Evolutionary conservation across 2,797 vertebrate species (phyloP).

Genomic region (Rhabdomys pumilio): DNA sequence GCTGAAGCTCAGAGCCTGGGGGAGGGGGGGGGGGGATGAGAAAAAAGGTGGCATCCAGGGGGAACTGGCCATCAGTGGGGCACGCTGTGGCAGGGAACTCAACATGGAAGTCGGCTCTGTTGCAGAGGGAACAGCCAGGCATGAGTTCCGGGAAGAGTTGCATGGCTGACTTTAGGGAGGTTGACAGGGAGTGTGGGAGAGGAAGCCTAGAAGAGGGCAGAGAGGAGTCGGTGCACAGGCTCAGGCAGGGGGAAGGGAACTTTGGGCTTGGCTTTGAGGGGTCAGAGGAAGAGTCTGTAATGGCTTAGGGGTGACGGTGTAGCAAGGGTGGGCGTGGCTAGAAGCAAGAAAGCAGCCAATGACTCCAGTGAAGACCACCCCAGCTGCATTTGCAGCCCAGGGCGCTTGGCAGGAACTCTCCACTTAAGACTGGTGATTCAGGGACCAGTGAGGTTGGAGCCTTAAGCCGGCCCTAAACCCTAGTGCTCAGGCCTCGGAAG

Average conservation of each 20-base stretch:
- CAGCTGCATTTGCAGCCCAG: not conserved
- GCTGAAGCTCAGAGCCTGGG: not conserved
- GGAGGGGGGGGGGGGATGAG: fast-evolving
- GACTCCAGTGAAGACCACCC: not conserved
- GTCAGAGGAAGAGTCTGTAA: not conserved
- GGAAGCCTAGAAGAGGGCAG: too few species aligned
- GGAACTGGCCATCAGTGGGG: not conserved
- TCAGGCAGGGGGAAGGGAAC: not conserved
- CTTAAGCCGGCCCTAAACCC: not conserved
- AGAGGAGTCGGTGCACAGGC: not conserved
- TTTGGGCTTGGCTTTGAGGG: not conserved
- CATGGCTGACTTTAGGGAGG: not conserved
- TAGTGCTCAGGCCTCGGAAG: not conserved
- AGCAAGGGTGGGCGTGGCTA: not conserved
- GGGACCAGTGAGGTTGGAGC: not conserved
- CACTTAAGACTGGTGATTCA: not conserved
- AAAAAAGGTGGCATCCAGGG: too few species aligned
- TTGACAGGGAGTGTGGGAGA: not conserved
- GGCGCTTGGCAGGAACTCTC: not conserved
- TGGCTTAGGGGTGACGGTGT: not conserved
- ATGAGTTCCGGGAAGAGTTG: not conserved
- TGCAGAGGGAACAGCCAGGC: not conserved
- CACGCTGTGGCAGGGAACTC: not conserved
- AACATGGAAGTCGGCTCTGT: not conserved
- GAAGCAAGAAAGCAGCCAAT: not conserved